A percentile compares a stretch with the other conserved stretches of the same genome.
These are phyloP conservation scores for Drosophila prosaltans DNA, from an alignment of 1,140 invertebrate species.

Conservation along the genomic window DNA sequence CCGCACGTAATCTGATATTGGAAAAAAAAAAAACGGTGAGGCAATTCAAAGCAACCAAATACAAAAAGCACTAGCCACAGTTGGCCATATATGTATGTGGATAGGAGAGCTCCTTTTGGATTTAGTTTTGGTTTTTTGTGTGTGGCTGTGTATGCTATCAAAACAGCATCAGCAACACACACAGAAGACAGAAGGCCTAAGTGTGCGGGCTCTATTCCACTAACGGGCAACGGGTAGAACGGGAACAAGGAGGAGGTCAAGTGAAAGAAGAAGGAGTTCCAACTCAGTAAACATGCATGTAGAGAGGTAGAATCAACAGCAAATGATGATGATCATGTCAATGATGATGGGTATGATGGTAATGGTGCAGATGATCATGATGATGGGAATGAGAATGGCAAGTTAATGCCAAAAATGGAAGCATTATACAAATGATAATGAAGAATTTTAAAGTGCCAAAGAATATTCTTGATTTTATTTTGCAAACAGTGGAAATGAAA, in stretches of 20 bases:
- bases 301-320: slow-evolving; percentile 2
- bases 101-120: slow-evolving; percentile 25
- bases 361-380: background rate
- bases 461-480: background rate
- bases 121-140: slow-evolving; percentile 13
- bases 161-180: slow-evolving; percentile 40
- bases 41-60: slow-evolving; percentile 45
- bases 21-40: slow-evolving; percentile 42
- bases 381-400: slow-evolving; percentile 1
- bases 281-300: slow-evolving; percentile 45
- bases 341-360: background rate
- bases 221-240: background rate
- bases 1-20: slow-evolving; percentile 75
- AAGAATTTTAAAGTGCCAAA: background rate
- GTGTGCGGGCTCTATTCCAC: background rate
- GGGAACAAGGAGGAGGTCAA: background rate
- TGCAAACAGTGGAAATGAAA: background rate
- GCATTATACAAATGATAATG: background rate
- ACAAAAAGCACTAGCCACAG: slow-evolving; percentile 23
- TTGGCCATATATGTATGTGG: slow-evolving; percentile 65
- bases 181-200: slow-evolving; percentile 31
- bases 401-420: slow-evolving; percentile 3
- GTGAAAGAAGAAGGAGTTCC: slow-evolving; percentile 38
- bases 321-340: slow-evolving; percentile 14
- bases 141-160: slow-evolving; percentile 48